Evolutionary conservation across 53 echinoderm and acorn worm genomes (phyloP).

Genomic region (Patiria pectinifera): DNA sequence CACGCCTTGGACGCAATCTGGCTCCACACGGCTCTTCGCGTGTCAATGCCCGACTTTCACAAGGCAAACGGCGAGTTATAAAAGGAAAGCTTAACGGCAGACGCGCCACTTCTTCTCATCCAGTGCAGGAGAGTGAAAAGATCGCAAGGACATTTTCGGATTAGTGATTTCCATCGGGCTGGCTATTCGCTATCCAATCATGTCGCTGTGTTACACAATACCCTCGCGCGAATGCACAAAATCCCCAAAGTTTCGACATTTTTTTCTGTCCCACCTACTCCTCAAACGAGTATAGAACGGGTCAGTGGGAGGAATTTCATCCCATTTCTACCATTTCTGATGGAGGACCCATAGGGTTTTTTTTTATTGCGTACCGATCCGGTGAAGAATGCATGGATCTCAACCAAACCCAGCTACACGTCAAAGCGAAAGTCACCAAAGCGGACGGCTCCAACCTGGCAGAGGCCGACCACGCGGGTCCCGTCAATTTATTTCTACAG

Average conservation of each 20-base stretch:
- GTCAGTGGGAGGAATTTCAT: constrained; percentile 51
- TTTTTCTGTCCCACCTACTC: constrained; percentile 33
- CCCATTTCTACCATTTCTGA: neutral
- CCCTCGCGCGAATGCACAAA: constrained; percentile 20
- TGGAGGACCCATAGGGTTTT: constrained; percentile 28
- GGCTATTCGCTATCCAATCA: neutral
- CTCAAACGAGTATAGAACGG: neutral
- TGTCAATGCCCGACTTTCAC: neutral
- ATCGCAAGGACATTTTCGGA: no score
- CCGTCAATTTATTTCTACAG: no score
- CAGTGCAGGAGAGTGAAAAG: no score
- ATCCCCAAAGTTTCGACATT: constrained; percentile 17
- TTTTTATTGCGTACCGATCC: constrained; percentile 27
- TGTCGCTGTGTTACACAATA: constrained; percentile 24
- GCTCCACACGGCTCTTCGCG: neutral
- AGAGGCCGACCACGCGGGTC: no score
- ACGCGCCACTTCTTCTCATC: no score
- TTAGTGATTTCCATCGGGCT: no score
- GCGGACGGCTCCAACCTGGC: no score
- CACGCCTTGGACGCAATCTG: neutral
- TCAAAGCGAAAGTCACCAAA: no score
- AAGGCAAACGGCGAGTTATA: no score
- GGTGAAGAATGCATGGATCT: constrained; percentile 50
- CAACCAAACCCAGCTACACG: no score
- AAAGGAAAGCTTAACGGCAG: no score